These are phyloP conservation scores for Donacobius atricapilla DNA, from an alignment of 2,113 vertebrate genomes.

Conservation along the genomic window DNA sequence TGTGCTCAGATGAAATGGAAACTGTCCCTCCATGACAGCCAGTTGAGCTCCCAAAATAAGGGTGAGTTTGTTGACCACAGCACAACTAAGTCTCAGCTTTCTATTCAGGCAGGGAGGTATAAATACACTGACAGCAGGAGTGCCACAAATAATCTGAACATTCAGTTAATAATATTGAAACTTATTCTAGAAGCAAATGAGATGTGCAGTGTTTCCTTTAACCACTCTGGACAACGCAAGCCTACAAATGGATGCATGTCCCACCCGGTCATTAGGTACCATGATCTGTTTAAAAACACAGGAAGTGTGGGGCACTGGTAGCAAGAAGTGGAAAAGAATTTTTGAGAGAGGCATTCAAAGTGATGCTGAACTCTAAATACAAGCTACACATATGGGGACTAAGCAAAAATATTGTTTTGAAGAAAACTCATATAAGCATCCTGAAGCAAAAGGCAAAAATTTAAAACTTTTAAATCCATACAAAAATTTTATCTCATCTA, in stretches of 20 bases:
- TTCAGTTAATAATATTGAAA: neutral
- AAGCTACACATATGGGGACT: neutral
- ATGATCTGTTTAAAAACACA: neutral
- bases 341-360: neutral
- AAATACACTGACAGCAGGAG: neutral
- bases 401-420: neutral
- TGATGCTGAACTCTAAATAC: neutral
- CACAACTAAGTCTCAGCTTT: neutral
- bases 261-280: neutral
- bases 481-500: neutral
- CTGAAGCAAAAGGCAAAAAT: neutral
- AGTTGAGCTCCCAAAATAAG: conserved; percentile 19
- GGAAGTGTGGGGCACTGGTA: accelerated
- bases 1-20: conserved; percentile 25
- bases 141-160: neutral
- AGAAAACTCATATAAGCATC: neutral
- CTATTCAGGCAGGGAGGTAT: neutral
- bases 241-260: neutral
- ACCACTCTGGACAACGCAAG: neutral
- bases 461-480: neutral
- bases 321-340: neutral
- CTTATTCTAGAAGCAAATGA: neutral
- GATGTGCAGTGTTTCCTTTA: neutral
- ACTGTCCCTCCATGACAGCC: neutral
- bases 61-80: neutral